phyloP scores from a whole-genome alignment of 2,797 vertebrate species.

The Scyliorhinus canicula region DNA sequence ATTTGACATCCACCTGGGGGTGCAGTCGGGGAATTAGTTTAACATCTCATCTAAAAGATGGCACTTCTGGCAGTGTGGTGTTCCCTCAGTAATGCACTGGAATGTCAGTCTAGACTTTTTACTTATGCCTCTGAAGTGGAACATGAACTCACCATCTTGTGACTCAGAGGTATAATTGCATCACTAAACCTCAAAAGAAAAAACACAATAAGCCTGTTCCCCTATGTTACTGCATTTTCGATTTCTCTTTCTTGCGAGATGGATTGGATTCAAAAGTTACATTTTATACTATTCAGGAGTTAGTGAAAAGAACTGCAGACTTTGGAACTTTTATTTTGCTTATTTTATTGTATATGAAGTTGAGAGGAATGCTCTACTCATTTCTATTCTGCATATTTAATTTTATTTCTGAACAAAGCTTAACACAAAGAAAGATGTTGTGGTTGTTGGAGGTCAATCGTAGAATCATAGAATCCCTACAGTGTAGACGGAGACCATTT shows the following conservation, averaged over 20 bases:
- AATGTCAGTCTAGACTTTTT: neutral
- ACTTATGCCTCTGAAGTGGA: neutral
- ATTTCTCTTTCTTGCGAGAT: neutral
- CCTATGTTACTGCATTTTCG: neutral
- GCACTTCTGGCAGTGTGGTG: neutral
- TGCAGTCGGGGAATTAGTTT: too few species aligned
- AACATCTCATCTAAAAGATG: too few species aligned
- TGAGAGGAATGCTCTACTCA: neutral
- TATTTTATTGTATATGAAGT: too few species aligned
- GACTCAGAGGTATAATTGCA: neutral
- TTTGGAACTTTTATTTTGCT: neutral
- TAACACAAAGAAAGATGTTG: too few species aligned
- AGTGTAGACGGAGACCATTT: too few species aligned
- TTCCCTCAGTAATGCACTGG: neutral
- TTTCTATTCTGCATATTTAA: neutral
- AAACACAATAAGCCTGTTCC: neutral
- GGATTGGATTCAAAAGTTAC: neutral
- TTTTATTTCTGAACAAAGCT: neutral
- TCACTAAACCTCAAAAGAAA: neutral
- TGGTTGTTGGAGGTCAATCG: too few species aligned
- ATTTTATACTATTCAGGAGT: neutral
- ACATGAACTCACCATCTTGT: neutral
- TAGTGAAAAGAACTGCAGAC: neutral
- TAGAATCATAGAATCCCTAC: too few species aligned
- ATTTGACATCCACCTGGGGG: neutral